Evolutionary conservation across 1,140 invertebrate genomes (phyloP), one percentile per base, ranked within the genome.

Genomic region (Zophobas atratus): DNA sequence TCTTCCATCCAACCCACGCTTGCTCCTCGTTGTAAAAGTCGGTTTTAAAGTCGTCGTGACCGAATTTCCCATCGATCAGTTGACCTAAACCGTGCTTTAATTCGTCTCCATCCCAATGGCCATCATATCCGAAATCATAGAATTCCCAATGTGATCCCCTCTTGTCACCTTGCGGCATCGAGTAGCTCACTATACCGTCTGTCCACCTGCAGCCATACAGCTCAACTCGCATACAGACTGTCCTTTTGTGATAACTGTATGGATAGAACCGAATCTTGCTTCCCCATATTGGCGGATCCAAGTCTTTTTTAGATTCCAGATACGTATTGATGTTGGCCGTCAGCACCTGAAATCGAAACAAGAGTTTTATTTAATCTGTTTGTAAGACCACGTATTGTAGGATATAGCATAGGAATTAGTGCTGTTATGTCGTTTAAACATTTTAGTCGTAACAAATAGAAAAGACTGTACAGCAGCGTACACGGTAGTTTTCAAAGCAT

Each of bases 1-100:
- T 97, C 77, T 92, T 91, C 96, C 97, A 98, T 0, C 96, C 96
- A 4, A 98, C 94, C 97, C 97, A 98, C 38, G 93, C 92, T 85
- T 94, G 93, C 67, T 88, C 87, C 41, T 91, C 91, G 71, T 90
- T 89, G 76, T 89, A 89, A 63, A 89, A 90, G 78, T 92, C 90
- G 80, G 91, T 87, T 84, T 94, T 93, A 85, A 95, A 96, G 85
- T 96, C 93, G 82, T 91, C 89, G 56, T 88, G 89, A 0, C 90
- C 90, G 32, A 87, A 84, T 49, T 87, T 86, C 2, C 89, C 89
- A 81, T 98, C 96, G 20, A 93, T 94, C 72, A 98, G 89, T 84
- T 96, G 94, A n/a, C 97, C 97, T 1, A 98, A 87, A 32, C 97
- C 97, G 55, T 92, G 90, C 8, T 89, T 87, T 78, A 93, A 86